Evolutionary conservation across 2,113 vertebrate genomes (phyloP), one percentile per base, ranked within the genome.

Genomic region (Corythornis cristatus): DNA sequence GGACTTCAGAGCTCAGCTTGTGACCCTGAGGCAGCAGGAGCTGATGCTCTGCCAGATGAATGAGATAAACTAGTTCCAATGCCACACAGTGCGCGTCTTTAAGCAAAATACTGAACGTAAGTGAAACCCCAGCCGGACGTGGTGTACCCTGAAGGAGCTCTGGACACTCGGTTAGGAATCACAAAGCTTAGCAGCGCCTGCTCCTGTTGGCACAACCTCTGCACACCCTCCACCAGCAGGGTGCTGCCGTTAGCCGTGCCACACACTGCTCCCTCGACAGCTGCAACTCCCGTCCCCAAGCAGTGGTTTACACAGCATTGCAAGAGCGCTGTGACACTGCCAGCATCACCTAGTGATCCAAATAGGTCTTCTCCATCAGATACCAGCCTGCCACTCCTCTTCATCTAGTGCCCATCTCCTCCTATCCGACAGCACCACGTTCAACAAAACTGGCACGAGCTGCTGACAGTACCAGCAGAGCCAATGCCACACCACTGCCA

Each of bases 221-320:
- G 56, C 33, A 37, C 73, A 64, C 70, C 57, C 35, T 82, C 33
- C 4, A 4, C 43, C 65, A 16, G 5, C 73, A 16, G 48, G 45
- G 21, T 26, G 16, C 21, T 20, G 1, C 33, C 4, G 1, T 46
- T 23, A 35, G 21, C n/a, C 28, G 15, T 4, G 20, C 57, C 62
- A 61, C 0, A 0, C 48, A 35, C 43, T 53, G 13, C 46, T 17
- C 26, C 56, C 29, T 12, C 4, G 71, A 84, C 78, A 73, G 2
- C 37, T 28, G 31, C 13, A 29, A 23, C 51, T 86, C 51, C 90
- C 4, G 1, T 25, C 42, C 62, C 42, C 4, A 1, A 6, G 3
- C 1, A 26, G 60, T 0, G 0, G 35, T 50, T 79, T 20, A 56
- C 5, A 19, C 3, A 46, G 67, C 2, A 0, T 22, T 48, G 67